Evolutionary conservation across 1,140 invertebrate genomes (phyloP), one percentile per base, ranked within the genome.

Genomic region (Drosophila setifemur): DNA sequence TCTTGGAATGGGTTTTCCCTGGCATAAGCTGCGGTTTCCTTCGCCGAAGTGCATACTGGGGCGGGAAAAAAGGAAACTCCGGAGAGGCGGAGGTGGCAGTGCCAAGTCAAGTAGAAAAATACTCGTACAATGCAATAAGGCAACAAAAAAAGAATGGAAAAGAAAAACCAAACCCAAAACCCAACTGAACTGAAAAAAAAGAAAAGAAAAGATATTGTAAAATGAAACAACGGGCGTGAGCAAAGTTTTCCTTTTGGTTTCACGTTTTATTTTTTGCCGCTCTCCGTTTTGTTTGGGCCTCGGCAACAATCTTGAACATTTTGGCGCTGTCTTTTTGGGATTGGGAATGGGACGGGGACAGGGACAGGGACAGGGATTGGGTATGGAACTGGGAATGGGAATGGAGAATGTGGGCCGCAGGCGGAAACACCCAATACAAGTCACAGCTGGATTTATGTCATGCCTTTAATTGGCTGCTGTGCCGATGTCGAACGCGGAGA

Each of bases 341-440:
- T n/a, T 8, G 52, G 58, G 11, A 37, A 0, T 40, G 33, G 8
- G 19, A 26, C 5, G 18, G 39, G 19, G 50, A 45, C 28, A 54
- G 49, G 29, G 23, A 40, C n/a, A n/a, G n/a, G n/a, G n/a, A n/a
- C n/a, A n/a, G n/a, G n/a, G n/a, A n/a, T n/a, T n/a, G n/a, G n/a
- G n/a, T n/a, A 16, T 18, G 26, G 16, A 6, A 21, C 5, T 29
- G 39, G 19, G 50, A 45, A 44, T 60, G 49, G 29, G 23, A 40
- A 61, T 69, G 50, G 78, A 77, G 76, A 88, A 82, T 88, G 86
- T 88, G 85, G 85, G 85, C 85, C 86, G 79, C 79, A 88, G 78
- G 85, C 87, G 87, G 83, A 89, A 89, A 89, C 87, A 89, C 87
- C 87, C 87, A 89, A 89, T 89, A 89, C 87, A 89, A 89, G 87